These are phyloP conservation scores for Martes martes DNA, from an alignment of 2,113 vertebrate species.

Conservation along the genomic window DNA sequence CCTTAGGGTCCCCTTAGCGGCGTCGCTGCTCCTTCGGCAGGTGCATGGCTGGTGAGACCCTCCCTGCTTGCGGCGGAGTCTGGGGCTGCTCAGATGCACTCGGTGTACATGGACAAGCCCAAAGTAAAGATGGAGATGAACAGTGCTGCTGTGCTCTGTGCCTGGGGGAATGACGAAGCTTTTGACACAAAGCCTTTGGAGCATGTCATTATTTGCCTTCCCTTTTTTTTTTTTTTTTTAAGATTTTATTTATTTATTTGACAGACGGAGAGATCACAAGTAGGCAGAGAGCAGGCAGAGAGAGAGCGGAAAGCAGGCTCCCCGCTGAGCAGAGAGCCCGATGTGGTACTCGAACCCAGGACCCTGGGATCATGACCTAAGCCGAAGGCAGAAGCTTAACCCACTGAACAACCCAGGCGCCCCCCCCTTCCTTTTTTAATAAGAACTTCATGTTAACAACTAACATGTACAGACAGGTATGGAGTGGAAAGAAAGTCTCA, in stretches of 20 bases:
- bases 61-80: background rate
- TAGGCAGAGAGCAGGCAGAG: no score
- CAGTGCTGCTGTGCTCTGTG: accelerated
- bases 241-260: no score
- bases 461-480: background rate
- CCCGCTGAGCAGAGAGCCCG: no score
- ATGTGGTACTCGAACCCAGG: no score
- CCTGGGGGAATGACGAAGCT: accelerated
- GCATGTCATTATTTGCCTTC: background rate
- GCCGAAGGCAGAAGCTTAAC: no score
- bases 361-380: no score
- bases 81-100: accelerated
- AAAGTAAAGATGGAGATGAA: accelerated
- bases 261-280: no score
- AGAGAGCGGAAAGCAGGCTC: no score
- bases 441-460: background rate
- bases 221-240: no score
- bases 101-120: accelerated
- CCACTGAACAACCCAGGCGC: no score
- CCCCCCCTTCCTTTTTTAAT: background rate
- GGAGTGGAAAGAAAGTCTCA: background rate
- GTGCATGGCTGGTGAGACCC: accelerated
- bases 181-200: background rate
- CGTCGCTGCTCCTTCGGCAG: accelerated
- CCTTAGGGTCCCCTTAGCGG: accelerated